Percentiles rank a stretch among this genome's conserved stretches.
phyloP scores from a whole-genome alignment of 92 coral and sea anemone species.

The Heliopora coerulea region DNA sequence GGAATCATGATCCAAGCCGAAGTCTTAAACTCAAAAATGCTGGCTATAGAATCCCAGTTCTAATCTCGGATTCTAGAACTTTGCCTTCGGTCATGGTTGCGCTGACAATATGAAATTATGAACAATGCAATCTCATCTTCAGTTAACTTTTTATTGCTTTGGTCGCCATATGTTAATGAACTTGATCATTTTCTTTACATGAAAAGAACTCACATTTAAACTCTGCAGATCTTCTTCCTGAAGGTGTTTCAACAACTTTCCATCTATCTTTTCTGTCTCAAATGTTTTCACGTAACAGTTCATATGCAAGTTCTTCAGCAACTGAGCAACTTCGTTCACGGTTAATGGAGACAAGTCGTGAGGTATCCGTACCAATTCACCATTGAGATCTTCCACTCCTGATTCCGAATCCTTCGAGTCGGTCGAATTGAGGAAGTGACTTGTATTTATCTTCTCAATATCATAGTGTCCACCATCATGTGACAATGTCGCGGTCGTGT shows the following conservation, averaged over 20 bases:
- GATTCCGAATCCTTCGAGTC: neutral
- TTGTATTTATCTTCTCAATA: no score
- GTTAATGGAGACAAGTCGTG: constrained; percentile 9
- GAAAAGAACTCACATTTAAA: constrained; percentile 79
- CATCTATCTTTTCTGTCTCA: constrained; percentile 71
- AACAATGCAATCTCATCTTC: no score
- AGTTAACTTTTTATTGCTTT: constrained; percentile 2
- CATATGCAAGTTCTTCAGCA: constrained; percentile 66
- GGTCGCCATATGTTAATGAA: constrained; percentile 91
- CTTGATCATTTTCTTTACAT: constrained; percentile 71
- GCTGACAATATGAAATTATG: no score
- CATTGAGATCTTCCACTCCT: constrained; percentile 23
- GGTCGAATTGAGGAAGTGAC: no score
- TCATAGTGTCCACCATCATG: no score
- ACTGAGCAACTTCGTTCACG: constrained; percentile 64
- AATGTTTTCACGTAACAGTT: constrained; percentile 60
- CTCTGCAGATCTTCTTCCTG: constrained; percentile 64
- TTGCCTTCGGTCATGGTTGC: no score
- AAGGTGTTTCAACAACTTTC: constrained; percentile 65
- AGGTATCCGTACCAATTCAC: constrained; percentile 1
- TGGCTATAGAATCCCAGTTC: no score
- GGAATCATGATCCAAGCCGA: no score
- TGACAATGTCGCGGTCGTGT: no score
- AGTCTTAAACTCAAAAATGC: no score
- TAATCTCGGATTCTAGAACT: no score